phyloP scores from a whole-genome alignment of 2,797 vertebrate genomes.

The Diplodus puntazzo region DNA sequence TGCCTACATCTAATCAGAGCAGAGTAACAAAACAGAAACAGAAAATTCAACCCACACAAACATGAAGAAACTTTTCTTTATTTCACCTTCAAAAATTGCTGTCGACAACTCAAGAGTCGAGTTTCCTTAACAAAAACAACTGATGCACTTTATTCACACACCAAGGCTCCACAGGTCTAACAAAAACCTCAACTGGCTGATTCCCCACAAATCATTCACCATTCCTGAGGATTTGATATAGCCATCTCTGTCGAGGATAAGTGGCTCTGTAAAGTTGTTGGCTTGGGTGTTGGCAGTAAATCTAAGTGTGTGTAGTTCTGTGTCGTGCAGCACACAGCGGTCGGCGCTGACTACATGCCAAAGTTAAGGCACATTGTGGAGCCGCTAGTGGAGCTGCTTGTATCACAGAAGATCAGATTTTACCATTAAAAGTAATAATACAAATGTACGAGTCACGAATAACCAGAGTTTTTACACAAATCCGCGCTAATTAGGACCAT shows the following conservation, averaged over 20 bases:
- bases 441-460: neutral
- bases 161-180: neutral
- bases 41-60: too few species aligned
- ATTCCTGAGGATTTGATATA: neutral
- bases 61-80: neutral
- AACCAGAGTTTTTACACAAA: neutral
- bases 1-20: too few species aligned
- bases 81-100: neutral
- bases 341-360: neutral
- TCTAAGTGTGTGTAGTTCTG: neutral
- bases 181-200: neutral
- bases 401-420: neutral
- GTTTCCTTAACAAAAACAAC: neutral
- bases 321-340: neutral
- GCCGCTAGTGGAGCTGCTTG: neutral
- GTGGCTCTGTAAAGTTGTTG: neutral
- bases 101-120: neutral
- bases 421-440: neutral
- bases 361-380: neutral
- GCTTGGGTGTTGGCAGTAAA: neutral
- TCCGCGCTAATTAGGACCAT: conserved; percentile 6
- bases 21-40: too few species aligned
- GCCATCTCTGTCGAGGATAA: neutral
- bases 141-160: neutral
- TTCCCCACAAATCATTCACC: neutral